Conservation (phyloP, 2,888 invertebrate species). For the Zele albiditarsus region DNA sequence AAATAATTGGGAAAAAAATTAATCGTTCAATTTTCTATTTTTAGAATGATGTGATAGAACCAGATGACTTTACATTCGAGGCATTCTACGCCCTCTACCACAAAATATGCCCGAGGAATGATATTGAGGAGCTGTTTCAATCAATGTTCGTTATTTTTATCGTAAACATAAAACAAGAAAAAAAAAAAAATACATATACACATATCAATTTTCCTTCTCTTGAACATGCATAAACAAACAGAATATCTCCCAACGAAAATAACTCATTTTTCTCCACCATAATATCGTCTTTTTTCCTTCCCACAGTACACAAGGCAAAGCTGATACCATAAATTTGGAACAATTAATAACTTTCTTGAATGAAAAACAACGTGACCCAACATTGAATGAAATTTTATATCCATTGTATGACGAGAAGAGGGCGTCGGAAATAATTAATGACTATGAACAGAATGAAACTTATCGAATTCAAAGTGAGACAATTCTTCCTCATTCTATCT, state of each 20-base stretch:
- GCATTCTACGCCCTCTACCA: constrained; percentile 99
- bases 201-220: background rate
- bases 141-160: constrained; percentile 84
- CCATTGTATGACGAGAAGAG: constrained; percentile 97
- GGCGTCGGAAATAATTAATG: constrained; percentile 92
- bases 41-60: constrained; percentile 94
- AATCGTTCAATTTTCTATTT: constrained; percentile 49
- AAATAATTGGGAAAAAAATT: constrained; percentile 18
- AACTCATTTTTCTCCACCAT: background rate
- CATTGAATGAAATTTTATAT: constrained; percentile 98
- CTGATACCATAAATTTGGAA: constrained; percentile 87
- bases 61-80: constrained; percentile 96
- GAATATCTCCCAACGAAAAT: background rate
- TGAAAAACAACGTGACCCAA: constrained; percentile 97
- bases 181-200: background rate
- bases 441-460: constrained; percentile 91
- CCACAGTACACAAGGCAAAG: constrained; percentile 89
- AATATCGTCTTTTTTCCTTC: background rate
- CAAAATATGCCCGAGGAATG: constrained; percentile 98
- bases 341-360: constrained; percentile 95
- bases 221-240: background rate
- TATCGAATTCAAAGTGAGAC: constrained; percentile 81
- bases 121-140: constrained; percentile 97
- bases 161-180: constrained; percentile 7
- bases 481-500: background rate